Base-by-base conservation (phyloP, 2,797 vertebrate genomes). In the Monodelphis domestica region DNA sequence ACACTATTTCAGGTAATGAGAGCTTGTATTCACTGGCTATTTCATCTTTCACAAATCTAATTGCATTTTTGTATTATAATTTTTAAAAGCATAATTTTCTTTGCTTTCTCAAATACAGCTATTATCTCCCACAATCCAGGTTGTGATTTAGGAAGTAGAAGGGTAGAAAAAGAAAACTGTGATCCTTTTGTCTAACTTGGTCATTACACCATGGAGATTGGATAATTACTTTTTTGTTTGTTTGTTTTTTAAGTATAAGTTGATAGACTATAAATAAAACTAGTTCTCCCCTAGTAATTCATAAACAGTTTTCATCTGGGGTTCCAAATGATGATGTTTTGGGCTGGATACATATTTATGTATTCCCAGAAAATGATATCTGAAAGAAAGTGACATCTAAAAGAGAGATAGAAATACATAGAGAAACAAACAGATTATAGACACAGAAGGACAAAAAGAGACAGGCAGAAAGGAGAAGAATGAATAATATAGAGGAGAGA, bases 221-320 rank as follows among this genome's bases (percentile, higher is more conserved):
- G 94, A 93, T 96, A 95, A 95, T 95, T 94, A 92, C 59, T 91
- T 96, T 97, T 97, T 95, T 95, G 94, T 89, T 97, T 97, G n/a
- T n/a, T n/a, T n/a, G n/a, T n/a, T n/a, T 97, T 45, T 94, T 91
- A 93, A 95, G 94, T 97, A 96, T 97, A 97, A 53, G 94, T 95
- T 96, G 97, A 95, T 96, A 92, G 89, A 53, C 90, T 95, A 95
- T 96, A 98, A 97, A 98, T 97, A 97, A 97, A 70, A 95, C 28
- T 90, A 91, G 55, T 51, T 97, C 54, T 95, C 97, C 89, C 84
- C 90, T 97, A 91, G 87, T 56, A 96, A 92, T 88, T 94, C 95
- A 95, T 93, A 97, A 98, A 95, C 95, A 97, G n/a, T 78, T 78
- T 78, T 63, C 63, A 78, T 45, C 6, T 78, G 63, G 63, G 93